Base-by-base conservation (phyloP, 2,888 invertebrate species). In the Bombylius major region DNA sequence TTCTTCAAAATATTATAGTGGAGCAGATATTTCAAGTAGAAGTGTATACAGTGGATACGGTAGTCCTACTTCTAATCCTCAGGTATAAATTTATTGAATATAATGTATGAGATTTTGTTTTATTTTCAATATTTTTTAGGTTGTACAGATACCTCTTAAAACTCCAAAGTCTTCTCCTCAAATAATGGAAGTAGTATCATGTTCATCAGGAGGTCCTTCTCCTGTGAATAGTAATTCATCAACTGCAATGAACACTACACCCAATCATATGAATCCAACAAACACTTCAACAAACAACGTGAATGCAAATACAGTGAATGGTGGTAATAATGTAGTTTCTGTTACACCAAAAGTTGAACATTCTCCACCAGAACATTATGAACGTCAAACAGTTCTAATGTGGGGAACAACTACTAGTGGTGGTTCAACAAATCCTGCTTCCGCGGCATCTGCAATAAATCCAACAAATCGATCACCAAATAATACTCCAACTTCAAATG, bases 331-430 rank as follows among this genome's bases (percentile, higher is more conserved):
- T 23, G 59, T 60, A 31, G 60, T 62, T 47, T 58, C 62, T 52
- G 64, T 69, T 5, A 71, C 72, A 14, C 73, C 75, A 31, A 75
- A 75, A 61, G 66, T 73, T 13, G 75, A 75, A 61, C 64, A 69
- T 7, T 63, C 66, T 4, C 58, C 69, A 6, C 70, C 71, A 32
- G 72, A 73, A 62, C 72, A 69, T 6, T 73, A 75, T 59, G 77
- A 79, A 63, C 78, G 94, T 49, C 93, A 94, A 74, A 94, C 93
- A 12, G 94, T 93, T 54, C 80, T 94, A 48, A 93, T 94, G 93
- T 94, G 93, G 93, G 93, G 92, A 32, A 78, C 82, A 59, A 78
- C 75, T 65, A 68, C 47, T 66, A 66, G 69, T 59, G 58, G 62
- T 58, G 57, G 59, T 70, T 59, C 60, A 39, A 52, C 47, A 23